Base-by-base conservation (phyloP, 2,113 vertebrate species). In the Onychostoma macrolepis region DNA sequence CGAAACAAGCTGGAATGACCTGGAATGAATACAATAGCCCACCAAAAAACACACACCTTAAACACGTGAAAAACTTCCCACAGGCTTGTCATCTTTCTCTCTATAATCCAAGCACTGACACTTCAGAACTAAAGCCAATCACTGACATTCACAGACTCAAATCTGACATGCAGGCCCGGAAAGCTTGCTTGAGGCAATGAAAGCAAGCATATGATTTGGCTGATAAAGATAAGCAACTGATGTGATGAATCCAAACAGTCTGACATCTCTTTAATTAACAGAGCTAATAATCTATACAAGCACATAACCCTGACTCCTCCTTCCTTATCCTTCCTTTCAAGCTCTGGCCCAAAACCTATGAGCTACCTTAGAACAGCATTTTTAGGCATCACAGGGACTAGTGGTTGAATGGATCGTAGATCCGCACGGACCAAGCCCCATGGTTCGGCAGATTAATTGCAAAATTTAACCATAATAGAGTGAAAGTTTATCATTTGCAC, bases 1-100 rank as follows among this genome's bases (percentile, higher is more conserved):
- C 11, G 17, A 86, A 87, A 83, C 33, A 86, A 86, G 61, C 88
- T 86, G 86, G 24, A 43, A 26, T 17, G 24, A 41, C 28, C 30
- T 80, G 74, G 67, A 80, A 85, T 24, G 11, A 3, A 21, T n/a
- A 74, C 41, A n/a, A 30, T 28, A 53, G 76, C 74, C 9, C 13
- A 65, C 43, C 80, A 61, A 26, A 77, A n/a, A 41, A 48, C 63
- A 36, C 43, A 85, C n/a, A 36, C 43, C 74, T 83, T 26, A 86
- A 74, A 81, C 5, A 36, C 6, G 7, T n/a, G 33, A 48, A 80
- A 71, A 38, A 24, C 36, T 80, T 17, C 30, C 36, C 17, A 71
- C 13, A 69, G 76, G 1, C 28, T 6, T 53, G 17, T 26, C 15
- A 17, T 53, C 38, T 43, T 41, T 43, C 69, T 41, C 21, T 74